Percentiles rank a stretch among this genome's conserved stretches.
Conservation (phyloP, 2,113 vertebrate genomes). For the Rissa tridactyla region DNA sequence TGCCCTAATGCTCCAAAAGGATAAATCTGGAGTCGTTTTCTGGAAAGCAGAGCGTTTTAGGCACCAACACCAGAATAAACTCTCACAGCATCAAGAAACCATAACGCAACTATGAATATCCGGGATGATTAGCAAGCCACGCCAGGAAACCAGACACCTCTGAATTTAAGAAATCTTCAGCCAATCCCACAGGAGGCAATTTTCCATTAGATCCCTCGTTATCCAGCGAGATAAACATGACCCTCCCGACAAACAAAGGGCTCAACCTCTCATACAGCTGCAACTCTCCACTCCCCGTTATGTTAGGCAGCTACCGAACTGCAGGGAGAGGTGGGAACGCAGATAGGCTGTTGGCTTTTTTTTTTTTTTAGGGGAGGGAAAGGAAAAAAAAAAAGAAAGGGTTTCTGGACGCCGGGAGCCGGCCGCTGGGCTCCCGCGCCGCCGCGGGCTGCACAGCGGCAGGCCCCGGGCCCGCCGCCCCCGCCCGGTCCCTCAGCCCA, state of each 20-base stretch:
- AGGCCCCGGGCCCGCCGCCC: background rate
- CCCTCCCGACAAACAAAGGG: conserved; percentile 27
- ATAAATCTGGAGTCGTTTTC: background rate
- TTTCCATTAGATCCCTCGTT: conserved; percentile 43
- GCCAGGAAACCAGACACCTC: conserved; percentile 27
- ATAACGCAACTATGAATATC: background rate
- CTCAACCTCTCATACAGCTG: conserved; percentile 9
- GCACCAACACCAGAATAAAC: conserved; percentile 19
- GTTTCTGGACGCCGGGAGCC: background rate
- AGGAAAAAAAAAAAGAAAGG: too few relatives aligned
- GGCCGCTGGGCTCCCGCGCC: background rate
- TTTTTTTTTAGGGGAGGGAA: background rate
- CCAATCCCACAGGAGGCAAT: conserved; percentile 33
- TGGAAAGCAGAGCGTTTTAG: background rate
- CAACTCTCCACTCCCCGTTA: background rate
- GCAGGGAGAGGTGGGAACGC: background rate
- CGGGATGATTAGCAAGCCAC: background rate
- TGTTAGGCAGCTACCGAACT: background rate
- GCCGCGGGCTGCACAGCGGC: background rate
- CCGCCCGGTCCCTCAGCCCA: background rate
- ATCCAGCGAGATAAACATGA: conserved; percentile 14
- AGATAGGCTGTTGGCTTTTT: background rate
- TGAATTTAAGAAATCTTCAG: conserved; percentile 24
- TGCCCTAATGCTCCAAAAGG: background rate
- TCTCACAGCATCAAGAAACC: background rate